phyloP scores from a whole-genome alignment of 2,113 vertebrate genomes.

The Potamarius usumacintae region DNA sequence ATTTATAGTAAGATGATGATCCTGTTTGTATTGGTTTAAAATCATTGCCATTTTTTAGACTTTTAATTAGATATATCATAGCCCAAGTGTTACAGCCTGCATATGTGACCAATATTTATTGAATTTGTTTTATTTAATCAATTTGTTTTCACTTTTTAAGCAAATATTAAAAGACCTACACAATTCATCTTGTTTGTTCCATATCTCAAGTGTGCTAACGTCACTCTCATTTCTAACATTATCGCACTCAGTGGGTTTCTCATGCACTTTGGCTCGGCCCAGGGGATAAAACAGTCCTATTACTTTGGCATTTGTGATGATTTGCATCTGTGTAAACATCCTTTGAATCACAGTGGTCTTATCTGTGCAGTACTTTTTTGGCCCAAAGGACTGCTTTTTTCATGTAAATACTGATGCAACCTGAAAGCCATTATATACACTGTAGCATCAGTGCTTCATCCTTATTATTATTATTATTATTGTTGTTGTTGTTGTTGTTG shows the following conservation, averaged over 20 bases:
- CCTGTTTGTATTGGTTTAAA: background rate
- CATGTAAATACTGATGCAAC: background rate
- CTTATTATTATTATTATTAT: background rate
- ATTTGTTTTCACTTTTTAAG: background rate
- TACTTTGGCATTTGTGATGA: constrained; percentile 5
- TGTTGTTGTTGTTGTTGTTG: background rate
- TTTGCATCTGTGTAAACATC: constrained; percentile 51
- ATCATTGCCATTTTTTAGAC: background rate
- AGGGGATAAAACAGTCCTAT: constrained; percentile 3
- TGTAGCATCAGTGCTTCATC: background rate
- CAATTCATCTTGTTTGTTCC: background rate
- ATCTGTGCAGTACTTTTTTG: constrained; percentile 19
- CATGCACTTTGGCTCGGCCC: background rate
- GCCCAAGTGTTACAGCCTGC: background rate
- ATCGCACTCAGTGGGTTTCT: background rate
- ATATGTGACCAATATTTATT: background rate
- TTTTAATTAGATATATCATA: background rate
- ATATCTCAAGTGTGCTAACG: background rate
- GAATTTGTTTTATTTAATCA: too few relatives aligned
- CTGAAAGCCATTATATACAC: background rate
- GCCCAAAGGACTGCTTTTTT: background rate
- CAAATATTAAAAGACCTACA: background rate
- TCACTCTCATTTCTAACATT: background rate
- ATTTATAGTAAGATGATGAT: background rate
- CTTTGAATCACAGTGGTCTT: constrained; percentile 10